These are phyloP conservation scores for Opisthograptis luteolata DNA, from an alignment of 2,888 invertebrate genomes.

Conservation along the genomic window DNA sequence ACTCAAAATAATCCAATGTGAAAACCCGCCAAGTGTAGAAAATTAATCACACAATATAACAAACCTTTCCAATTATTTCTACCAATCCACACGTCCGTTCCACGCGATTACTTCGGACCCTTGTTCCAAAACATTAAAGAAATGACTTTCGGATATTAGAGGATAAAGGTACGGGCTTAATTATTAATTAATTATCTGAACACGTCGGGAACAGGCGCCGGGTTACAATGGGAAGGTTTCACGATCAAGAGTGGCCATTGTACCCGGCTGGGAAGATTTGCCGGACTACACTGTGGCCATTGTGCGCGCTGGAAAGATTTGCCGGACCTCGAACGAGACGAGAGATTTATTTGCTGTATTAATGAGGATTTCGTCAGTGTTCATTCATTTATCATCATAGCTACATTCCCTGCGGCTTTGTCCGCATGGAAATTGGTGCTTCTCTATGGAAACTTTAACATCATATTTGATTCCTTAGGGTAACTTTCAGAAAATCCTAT, in stretches of 20 bases:
- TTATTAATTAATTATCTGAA: slow-evolving; percentile 42
- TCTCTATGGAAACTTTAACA: too few relatives aligned
- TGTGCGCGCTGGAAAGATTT: slow-evolving; percentile 5
- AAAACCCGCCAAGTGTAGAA: slow-evolving; percentile 15
- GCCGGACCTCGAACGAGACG: slow-evolving; percentile 7
- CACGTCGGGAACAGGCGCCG: slow-evolving; percentile 32
- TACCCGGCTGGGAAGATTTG: slow-evolving; percentile 21
- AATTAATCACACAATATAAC: slow-evolving; percentile 29
- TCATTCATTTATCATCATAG: not conserved
- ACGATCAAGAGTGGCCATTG: slow-evolving; percentile 29
- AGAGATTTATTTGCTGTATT: slow-evolving; percentile 13
- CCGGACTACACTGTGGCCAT: slow-evolving; percentile 10
- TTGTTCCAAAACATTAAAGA: slow-evolving; percentile 33
- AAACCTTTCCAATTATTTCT: slow-evolving; percentile 29
- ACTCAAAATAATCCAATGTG: slow-evolving; percentile 3
- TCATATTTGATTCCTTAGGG: too few relatives aligned
- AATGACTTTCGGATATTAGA: slow-evolving; percentile 36
- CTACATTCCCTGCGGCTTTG: too few relatives aligned
- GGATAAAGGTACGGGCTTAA: slow-evolving; percentile 35
- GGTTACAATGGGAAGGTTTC: slow-evolving; percentile 28
- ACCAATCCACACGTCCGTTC: slow-evolving; percentile 30
- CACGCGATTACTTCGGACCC: slow-evolving; percentile 30
- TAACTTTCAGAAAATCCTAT: too few relatives aligned
- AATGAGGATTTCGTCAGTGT: slow-evolving; percentile 4
- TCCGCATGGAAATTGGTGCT: too few relatives aligned